Conservation (phyloP, 2,113 vertebrate species). For the Sturnus vulgaris region DNA sequence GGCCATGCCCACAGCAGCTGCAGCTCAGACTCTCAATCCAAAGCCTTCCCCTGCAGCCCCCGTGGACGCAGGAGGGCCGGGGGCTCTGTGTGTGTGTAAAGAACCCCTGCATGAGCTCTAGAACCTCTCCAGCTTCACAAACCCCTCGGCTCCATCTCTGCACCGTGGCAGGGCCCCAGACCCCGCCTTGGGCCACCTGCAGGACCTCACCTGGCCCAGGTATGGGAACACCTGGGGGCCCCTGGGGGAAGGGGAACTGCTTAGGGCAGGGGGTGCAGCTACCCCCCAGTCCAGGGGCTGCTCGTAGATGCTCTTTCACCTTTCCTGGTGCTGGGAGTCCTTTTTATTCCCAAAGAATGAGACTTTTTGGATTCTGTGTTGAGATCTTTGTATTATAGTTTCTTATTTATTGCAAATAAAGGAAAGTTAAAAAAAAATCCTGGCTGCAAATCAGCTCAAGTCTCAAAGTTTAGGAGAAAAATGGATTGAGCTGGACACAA, state of each 20-base stretch:
- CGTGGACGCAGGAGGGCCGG: accelerated
- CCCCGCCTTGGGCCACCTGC: neutral
- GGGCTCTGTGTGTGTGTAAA: neutral
- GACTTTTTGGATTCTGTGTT: neutral
- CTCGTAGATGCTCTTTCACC: neutral
- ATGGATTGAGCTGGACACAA: neutral
- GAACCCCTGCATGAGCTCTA: neutral
- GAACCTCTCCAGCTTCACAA: neutral
- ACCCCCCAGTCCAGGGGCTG: neutral
- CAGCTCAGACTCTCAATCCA: neutral
- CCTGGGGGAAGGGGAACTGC: neutral
- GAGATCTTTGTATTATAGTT: constrained; percentile 32
- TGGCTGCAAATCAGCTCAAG: accelerated
- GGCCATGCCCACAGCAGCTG: neutral
- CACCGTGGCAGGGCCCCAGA: neutral
- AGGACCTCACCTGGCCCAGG: neutral
- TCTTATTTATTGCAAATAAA: constrained; percentile 69
- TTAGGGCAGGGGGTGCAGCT: neutral
- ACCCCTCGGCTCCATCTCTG: neutral
- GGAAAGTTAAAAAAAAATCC: neutral
- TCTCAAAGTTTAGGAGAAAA: neutral
- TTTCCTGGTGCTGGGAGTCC: neutral
- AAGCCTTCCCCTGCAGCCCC: neutral
- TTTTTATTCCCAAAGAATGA: neutral
- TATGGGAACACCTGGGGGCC: neutral